These are phyloP conservation scores for Himalopsyche japonica DNA, from an alignment of 2,888 invertebrate genomes.

Conservation along the genomic window DNA sequence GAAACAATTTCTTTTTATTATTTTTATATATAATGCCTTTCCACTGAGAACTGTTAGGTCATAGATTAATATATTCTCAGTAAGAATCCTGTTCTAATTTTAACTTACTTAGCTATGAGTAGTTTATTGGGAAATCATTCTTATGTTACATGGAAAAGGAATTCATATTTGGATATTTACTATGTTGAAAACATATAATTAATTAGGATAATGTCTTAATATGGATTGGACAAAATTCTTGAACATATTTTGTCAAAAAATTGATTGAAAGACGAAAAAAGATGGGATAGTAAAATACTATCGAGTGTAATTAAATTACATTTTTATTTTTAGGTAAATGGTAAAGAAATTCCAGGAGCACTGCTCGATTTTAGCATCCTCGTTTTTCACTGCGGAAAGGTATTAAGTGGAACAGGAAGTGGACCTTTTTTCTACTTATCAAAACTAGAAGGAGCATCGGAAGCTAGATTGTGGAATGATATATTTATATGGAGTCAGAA, in stretches of 20 bases:
- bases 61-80: no score
- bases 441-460: conserved; percentile 62
- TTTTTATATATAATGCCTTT: no score
- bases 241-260: no score
- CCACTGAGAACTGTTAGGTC: no score
- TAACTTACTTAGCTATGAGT: not conserved
- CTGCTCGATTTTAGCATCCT: conserved; percentile 71
- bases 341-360: conserved; percentile 65
- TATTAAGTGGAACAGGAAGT: conserved; percentile 57
- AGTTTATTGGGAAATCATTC: not conserved
- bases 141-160: no score
- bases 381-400: conserved; percentile 66
- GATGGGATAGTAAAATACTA: not conserved
- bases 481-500: conserved; percentile 68
- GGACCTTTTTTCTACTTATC: conserved; percentile 76
- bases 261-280: no score
- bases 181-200: no score
- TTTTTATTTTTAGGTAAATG: conserved; percentile 54
- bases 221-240: no score
- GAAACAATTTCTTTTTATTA: no score
- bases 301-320: not conserved
- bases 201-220: no score
- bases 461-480: conserved; percentile 71
- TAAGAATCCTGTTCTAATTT: not conserved
- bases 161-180: no score